phyloP scores from a whole-genome alignment of 2,113 vertebrate species.

The Paraplagusia blochii region DNA sequence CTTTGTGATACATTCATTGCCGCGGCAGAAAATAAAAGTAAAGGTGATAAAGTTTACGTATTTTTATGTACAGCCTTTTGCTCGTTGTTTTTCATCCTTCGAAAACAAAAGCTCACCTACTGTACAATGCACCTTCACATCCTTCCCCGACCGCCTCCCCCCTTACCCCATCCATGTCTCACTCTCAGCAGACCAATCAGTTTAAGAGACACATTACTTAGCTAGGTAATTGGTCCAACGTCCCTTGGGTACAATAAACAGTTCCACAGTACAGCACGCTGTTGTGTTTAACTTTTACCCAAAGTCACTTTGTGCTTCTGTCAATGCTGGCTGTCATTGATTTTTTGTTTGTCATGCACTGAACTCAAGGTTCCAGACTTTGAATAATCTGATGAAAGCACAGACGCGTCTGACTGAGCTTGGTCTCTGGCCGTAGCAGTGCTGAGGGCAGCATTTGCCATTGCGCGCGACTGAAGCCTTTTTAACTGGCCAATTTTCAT shows the following conservation, averaged over 20 bases:
- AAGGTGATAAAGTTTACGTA: constrained; percentile 58
- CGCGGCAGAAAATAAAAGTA: constrained; percentile 43
- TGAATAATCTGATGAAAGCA: not conserved
- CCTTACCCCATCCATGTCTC: constrained; percentile 27
- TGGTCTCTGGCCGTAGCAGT: constrained; percentile 22
- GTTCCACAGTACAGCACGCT: constrained; percentile 36
- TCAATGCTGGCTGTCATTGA: constrained; percentile 34
- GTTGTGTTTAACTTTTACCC: constrained; percentile 44
- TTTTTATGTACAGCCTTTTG: constrained; percentile 57
- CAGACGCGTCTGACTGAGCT: constrained; percentile 11
- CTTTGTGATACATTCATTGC: constrained; percentile 38
- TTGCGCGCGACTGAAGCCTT: constrained; percentile 32
- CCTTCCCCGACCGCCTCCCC: constrained; percentile 9
- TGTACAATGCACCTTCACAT: constrained; percentile 28
- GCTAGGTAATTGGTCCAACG: constrained; percentile 63
- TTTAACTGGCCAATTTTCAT: constrained; percentile 53
- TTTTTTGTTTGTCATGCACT: constrained; percentile 31
- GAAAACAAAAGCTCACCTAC: constrained; percentile 47
- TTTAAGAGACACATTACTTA: constrained; percentile 63
- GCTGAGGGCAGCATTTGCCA: constrained; percentile 18
- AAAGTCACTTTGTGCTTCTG: constrained; percentile 30
- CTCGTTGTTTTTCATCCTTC: constrained; percentile 58
- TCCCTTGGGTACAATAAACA: constrained; percentile 61
- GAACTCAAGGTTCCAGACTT: not conserved
- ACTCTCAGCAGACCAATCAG: constrained; percentile 54